Conservation (phyloP, 2,797 vertebrate species). For the Amniataba percoides region DNA sequence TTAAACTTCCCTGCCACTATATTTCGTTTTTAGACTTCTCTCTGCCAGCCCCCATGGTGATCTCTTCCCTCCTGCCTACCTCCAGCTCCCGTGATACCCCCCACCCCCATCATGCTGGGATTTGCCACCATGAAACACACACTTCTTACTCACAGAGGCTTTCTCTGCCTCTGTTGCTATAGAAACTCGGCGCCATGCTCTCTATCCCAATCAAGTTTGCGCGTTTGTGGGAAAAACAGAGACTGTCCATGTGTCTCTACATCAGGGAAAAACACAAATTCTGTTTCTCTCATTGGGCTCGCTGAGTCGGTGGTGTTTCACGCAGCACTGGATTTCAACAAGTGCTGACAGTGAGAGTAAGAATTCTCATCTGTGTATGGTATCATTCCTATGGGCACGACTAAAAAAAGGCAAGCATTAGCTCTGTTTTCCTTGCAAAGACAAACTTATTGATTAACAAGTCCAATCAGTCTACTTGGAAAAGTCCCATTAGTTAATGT, state of each 20-base stretch:
- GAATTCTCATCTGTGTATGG: not conserved
- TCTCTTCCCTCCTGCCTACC: slow-evolving; percentile 49
- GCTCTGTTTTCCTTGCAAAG: slow-evolving; percentile 46
- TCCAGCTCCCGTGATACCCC: slow-evolving; percentile 36
- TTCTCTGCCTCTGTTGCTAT: slow-evolving; percentile 76
- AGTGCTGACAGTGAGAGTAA: not conserved
- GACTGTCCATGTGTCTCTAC: slow-evolving; percentile 47
- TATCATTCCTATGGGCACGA: slow-evolving; percentile 5
- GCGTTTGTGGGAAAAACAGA: slow-evolving; percentile 47
- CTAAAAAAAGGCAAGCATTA: slow-evolving; percentile 16
- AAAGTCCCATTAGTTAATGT: slow-evolving; percentile 65
- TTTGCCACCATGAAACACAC: slow-evolving; percentile 62
- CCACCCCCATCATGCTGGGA: slow-evolving; percentile 26
- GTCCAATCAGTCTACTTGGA: slow-evolving; percentile 52
- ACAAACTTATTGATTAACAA: slow-evolving; percentile 65
- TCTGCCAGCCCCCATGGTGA: slow-evolving; percentile 42
- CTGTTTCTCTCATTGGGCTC: not conserved
- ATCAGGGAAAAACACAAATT: slow-evolving; percentile 27
- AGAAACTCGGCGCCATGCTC: slow-evolving; percentile 71
- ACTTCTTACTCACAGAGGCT: slow-evolving; percentile 59
- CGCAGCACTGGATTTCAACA: not conserved
- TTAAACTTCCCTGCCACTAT: not conserved
- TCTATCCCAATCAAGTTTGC: slow-evolving; percentile 63
- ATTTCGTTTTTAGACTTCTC: slow-evolving; percentile 14
- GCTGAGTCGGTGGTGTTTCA: not conserved